phyloP scores from a whole-genome alignment of 2,113 vertebrate genomes.

The Drymodes brunneopygia region DNA sequence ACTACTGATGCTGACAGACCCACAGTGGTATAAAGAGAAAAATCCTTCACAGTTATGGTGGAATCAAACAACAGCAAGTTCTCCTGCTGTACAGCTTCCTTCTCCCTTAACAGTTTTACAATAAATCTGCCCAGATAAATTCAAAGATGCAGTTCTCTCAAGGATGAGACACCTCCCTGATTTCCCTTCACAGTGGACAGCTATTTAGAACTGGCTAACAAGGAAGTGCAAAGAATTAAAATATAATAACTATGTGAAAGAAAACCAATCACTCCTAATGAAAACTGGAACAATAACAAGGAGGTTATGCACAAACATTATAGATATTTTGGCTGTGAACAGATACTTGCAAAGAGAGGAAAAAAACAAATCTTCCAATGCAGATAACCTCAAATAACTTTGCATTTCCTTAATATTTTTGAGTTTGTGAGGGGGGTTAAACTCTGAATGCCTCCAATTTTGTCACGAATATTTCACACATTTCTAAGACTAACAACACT shows the following conservation, averaged over 20 bases:
- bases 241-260: not conserved
- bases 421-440: not conserved
- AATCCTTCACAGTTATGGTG: not conserved
- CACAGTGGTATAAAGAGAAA: not conserved
- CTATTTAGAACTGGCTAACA: not conserved
- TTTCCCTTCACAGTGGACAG: not conserved
- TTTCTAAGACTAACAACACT: conserved; percentile 29
- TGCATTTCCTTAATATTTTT: not conserved
- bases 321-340: not conserved
- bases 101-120: not conserved
- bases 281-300: not conserved
- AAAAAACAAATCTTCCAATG: not conserved
- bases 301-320: not conserved
- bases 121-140: not conserved
- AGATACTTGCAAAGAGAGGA: not conserved
- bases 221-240: not conserved
- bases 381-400: not conserved
- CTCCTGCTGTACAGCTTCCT: not conserved
- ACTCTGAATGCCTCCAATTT: not conserved
- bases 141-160: not conserved
- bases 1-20: fast-evolving
- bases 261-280: not conserved
- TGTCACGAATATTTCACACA: conserved; percentile 40
- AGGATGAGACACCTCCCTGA: not conserved
- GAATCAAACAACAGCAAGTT: not conserved